Conservation (phyloP, 2,113 vertebrate species). For the Porphyrio hochstetteri region DNA sequence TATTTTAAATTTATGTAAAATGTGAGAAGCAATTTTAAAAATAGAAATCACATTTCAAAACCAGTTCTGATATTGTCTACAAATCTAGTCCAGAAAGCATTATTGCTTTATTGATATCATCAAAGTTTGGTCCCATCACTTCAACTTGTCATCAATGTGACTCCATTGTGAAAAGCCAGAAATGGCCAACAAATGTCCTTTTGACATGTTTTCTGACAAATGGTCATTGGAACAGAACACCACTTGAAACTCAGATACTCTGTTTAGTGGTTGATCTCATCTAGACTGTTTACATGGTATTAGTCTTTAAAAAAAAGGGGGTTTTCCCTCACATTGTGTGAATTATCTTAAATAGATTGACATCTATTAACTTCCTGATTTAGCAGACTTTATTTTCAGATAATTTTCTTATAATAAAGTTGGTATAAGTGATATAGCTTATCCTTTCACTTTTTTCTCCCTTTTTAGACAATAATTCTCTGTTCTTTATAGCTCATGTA, state of each 20-base stretch:
- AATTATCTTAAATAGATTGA: background rate
- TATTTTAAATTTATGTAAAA: background rate
- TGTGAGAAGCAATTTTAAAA: background rate
- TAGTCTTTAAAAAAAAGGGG: background rate
- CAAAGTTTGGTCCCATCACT: background rate
- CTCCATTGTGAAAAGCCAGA: background rate
- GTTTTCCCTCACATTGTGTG: background rate
- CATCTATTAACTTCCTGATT: background rate
- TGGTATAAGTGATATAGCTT: background rate
- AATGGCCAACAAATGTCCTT: background rate
- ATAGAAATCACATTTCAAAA: background rate
- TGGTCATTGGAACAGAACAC: background rate
- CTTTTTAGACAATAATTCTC: background rate
- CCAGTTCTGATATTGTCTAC: background rate
- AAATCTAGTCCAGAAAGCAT: background rate
- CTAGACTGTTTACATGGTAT: background rate
- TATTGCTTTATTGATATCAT: background rate
- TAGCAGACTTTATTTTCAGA: background rate
- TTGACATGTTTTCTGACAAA: background rate
- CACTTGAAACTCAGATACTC: background rate
- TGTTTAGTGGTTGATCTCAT: background rate
- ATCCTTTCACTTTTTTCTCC: background rate
- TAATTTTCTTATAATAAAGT: background rate
- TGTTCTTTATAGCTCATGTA: background rate
- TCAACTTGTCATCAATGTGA: background rate